Evolutionary conservation across 2,113 vertebrate genomes (phyloP).

Genomic region (Oncorhynchus kisutch): DNA sequence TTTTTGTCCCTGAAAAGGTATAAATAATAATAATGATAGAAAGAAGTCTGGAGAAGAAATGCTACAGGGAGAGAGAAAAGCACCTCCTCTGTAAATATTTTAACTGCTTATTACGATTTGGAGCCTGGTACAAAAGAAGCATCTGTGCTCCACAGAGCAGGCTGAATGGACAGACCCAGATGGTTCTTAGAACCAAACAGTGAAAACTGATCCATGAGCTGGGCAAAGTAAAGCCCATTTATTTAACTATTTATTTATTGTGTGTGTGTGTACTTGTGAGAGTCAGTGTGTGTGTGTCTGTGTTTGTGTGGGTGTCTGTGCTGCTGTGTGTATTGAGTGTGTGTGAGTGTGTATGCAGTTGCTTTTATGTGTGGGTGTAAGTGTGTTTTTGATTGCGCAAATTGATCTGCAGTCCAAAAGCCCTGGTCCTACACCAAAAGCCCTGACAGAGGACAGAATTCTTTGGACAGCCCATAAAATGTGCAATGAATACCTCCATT

Average conservation of each 20-base stretch:
- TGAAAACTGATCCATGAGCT: conserved; percentile 73
- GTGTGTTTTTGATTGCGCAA: conserved; percentile 58
- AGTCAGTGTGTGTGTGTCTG: conserved; percentile 1
- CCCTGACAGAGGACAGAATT: conserved; percentile 72
- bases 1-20: conserved; percentile 98
- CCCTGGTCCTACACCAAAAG: conserved; percentile 45
- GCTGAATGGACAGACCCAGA: conserved; percentile 86
- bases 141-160: conserved; percentile 87
- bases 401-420: conserved; percentile 62
- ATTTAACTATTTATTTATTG: conserved; percentile 68
- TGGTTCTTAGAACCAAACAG: conserved; percentile 82
- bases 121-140: conserved; percentile 90
- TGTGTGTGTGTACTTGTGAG: conserved; percentile 29
- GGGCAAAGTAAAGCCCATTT: conserved; percentile 67
- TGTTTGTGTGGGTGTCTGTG: conserved; percentile 9
- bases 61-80: conserved; percentile 67
- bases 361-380: conserved; percentile 44
- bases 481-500: conserved; percentile 76
- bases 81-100: conserved; percentile 97
- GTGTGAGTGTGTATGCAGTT: conserved; percentile 26
- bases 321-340: conserved; percentile 6
- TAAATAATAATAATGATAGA: conserved; percentile 92
- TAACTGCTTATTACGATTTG: conserved; percentile 99
- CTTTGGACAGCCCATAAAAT: conserved; percentile 74
- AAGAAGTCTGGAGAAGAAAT: conserved; percentile 74